Conservation (phyloP, 2,797 vertebrate species). For the Typhlichthys subterraneus region DNA sequence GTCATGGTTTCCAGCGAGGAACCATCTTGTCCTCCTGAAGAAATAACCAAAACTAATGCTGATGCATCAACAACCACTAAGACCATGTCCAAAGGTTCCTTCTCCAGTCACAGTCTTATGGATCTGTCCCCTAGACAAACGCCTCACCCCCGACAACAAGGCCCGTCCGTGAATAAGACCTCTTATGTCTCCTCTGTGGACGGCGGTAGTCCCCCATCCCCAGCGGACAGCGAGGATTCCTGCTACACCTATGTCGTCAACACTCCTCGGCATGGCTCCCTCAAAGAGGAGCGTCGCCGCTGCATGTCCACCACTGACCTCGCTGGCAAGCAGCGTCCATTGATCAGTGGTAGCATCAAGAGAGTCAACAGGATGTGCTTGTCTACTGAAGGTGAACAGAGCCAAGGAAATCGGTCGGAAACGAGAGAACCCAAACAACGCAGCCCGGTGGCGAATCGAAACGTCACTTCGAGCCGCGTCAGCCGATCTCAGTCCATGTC, state of each 20-base stretch:
- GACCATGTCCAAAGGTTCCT: conserved; percentile 41
- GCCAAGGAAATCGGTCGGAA: conserved; percentile 24
- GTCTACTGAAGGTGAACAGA: conserved; percentile 45
- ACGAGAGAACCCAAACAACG: conserved; percentile 40
- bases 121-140: conserved; percentile 49
- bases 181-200: conserved; percentile 53
- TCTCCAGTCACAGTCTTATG: conserved; percentile 51
- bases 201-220: conserved; percentile 67
- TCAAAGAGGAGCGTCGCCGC: conserved; percentile 51
- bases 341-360: conserved; percentile 48
- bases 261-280: conserved; percentile 49
- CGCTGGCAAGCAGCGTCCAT: conserved; percentile 46
- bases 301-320: conserved; percentile 71
- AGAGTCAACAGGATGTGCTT: conserved; percentile 61
- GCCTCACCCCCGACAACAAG: conserved; percentile 44
- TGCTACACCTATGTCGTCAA: conserved; percentile 70
- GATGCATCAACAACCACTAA: conserved; percentile 29
- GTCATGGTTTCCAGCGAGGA: conserved; percentile 67
- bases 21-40: conserved; percentile 65
- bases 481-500: conserved; percentile 77
- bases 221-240: conserved; percentile 76
- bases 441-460: conserved; percentile 14
- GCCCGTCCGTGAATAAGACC: conserved; percentile 54
- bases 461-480: conserved; percentile 36
- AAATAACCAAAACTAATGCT: conserved; percentile 25